phyloP scores from a whole-genome alignment of 1,140 invertebrate genomes.

The Panagrolaimus sp. region DNA sequence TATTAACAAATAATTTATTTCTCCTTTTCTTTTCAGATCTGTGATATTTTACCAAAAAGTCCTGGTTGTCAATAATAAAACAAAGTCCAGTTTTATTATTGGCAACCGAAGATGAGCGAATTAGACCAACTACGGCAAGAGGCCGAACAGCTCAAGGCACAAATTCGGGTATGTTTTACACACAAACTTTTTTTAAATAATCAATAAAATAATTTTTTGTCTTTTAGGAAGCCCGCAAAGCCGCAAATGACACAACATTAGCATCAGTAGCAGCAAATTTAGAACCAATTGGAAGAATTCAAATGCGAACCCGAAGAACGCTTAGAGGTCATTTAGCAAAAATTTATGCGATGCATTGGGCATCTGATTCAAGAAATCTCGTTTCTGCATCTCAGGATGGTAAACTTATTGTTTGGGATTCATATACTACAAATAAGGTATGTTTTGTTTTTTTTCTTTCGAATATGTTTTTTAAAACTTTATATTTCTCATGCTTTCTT shows the following conservation, averaged over 20 bases:
- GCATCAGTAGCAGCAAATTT: constrained; percentile 83
- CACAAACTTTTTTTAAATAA: constrained; percentile 25
- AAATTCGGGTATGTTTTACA: constrained; percentile 79
- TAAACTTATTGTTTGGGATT: constrained; percentile 97
- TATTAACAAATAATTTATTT: too few species aligned
- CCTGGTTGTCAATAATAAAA: too few species aligned
- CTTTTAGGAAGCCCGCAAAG: constrained; percentile 86
- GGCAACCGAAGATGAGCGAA: constrained; percentile 76
- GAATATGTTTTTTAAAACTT: too few species aligned
- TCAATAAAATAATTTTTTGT: background rate
- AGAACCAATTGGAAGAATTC: constrained; percentile 91
- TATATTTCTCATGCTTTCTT: too few species aligned
- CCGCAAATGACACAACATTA: constrained; percentile 89
- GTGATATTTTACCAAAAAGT: too few species aligned
- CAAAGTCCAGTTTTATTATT: too few species aligned
- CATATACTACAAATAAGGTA: constrained; percentile 89
- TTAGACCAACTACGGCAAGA: constrained; percentile 95
- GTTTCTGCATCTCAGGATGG: constrained; percentile 89
- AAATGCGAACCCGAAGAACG: constrained; percentile 92
- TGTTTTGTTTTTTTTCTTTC: background rate
- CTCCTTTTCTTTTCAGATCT: too few species aligned
- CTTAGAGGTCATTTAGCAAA: constrained; percentile 93
- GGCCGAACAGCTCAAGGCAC: constrained; percentile 98
- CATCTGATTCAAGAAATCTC: constrained; percentile 87
- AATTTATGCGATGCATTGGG: constrained; percentile 99